Conservation (phyloP, 2,888 invertebrate species). For the Nephrotoma appendiculata region DNA sequence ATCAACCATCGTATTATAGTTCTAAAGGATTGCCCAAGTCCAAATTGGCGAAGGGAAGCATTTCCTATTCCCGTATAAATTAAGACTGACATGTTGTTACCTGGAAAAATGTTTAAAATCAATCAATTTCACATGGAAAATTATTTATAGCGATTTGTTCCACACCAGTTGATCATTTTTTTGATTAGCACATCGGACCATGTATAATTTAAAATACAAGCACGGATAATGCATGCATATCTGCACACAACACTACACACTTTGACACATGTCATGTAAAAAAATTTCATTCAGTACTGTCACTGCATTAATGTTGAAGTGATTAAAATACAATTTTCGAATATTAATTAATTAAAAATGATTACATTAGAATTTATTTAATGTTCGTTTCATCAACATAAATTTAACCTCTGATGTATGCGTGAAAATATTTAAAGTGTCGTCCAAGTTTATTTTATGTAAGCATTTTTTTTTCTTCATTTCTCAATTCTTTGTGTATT, state of each 20-base stretch:
- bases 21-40: too few species aligned
- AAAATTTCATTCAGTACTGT: neutral
- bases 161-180: too few species aligned
- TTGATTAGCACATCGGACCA: too few species aligned
- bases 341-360: slow-evolving; percentile 1
- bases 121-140: too few species aligned
- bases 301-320: neutral
- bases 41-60: too few species aligned
- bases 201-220: too few species aligned
- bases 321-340: neutral
- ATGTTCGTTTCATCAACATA: neutral
- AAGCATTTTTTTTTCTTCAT: neutral
- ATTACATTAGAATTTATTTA: slow-evolving; percentile 1
- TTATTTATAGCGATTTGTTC: too few species aligned
- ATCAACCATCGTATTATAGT: too few species aligned
- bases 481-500: neutral
- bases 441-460: neutral
- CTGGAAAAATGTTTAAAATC: too few species aligned
- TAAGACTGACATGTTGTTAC: too few species aligned
- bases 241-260: neutral
- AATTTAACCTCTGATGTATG: slow-evolving; percentile 1
- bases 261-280: neutral
- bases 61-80: too few species aligned
- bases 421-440: slow-evolving; percentile 2
- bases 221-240: neutral